Conservation (phyloP, 2,797 vertebrate species). For the Neopelma chrysocephalum region DNA sequence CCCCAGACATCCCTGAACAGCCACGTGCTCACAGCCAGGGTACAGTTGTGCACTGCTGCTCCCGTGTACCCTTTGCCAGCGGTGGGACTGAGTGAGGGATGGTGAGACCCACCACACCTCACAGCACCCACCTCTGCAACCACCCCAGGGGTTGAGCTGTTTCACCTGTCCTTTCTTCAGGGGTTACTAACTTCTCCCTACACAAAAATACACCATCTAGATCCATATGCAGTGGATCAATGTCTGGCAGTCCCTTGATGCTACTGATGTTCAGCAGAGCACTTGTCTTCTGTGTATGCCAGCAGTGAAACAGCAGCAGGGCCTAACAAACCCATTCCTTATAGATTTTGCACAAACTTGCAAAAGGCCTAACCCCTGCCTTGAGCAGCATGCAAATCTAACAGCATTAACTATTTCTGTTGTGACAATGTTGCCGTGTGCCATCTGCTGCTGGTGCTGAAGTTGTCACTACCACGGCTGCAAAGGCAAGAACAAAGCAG, state of each 20-base stretch:
- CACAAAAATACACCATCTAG: background rate
- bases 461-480: background rate
- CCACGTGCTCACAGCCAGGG: background rate
- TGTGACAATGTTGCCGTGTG: accelerated
- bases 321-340: background rate
- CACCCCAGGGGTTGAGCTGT: background rate
- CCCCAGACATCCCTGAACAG: background rate
- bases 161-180: background rate
- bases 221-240: background rate
- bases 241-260: background rate
- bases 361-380: background rate
- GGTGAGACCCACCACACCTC: background rate
- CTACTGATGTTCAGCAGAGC: background rate
- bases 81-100: background rate
- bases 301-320: background rate
- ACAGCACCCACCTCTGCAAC: too few relatives aligned
- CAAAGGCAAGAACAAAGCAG: background rate
- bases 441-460: background rate
- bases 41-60: background rate
- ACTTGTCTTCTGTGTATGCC: background rate
- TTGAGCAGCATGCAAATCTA: background rate
- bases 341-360: background rate
- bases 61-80: background rate
- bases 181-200: background rate
- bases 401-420: background rate